Evolutionary conservation across 2,888 invertebrate species (phyloP), one percentile per base, ranked within the genome.

Genomic region (Xylota sylvarum): DNA sequence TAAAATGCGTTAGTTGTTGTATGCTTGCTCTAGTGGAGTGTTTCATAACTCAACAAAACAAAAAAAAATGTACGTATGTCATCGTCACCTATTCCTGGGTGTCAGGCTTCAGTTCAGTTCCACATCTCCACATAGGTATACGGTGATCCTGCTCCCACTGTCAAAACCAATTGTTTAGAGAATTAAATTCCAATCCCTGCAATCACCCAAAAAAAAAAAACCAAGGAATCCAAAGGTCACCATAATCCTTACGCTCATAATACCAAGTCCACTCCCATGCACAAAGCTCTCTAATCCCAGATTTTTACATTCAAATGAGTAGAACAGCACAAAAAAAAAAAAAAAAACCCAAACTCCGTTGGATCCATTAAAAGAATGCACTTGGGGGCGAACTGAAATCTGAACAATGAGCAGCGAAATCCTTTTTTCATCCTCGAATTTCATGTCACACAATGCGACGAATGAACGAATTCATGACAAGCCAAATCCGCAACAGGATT

Each of bases 391-490:
- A 52, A 4, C 17, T 46, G 14, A 76, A 65, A 37, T 64, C 55
- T 64, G 40, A 70, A 46, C 37, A 56, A 78, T 62, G 77, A 62
- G 30, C 37, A 37, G 30, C 35, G n/a, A 69, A 60, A 69, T 77
- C 69, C 67, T 60, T 60, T 37, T 37, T 40, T 37, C 32, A 48
- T 50, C 67, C 19, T 58, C 32, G 14, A 58, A 65, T 43, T 65
- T 23, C 40, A 14, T 10, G n/a, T 55, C 55, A 43, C 12, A 40
- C 69, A 19, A n/a, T 17, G 55, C 56, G 69, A 56, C 62, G 9
- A 10, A 67, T 60, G 19, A 80, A 80, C 67, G 73, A 80, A 74
- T 80, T 73, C 58, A 67, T 74, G 80, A 80, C 67, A 74, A 50
- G 40, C 32, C 52, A 43, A 74, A 74, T 73, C 80, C 74, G 40